Percentiles rank a stretch among this genome's conserved stretches.
Evolutionary conservation across 1,140 invertebrate species (phyloP).

Genomic region (Scaptodrosophila lebanonensis): DNA sequence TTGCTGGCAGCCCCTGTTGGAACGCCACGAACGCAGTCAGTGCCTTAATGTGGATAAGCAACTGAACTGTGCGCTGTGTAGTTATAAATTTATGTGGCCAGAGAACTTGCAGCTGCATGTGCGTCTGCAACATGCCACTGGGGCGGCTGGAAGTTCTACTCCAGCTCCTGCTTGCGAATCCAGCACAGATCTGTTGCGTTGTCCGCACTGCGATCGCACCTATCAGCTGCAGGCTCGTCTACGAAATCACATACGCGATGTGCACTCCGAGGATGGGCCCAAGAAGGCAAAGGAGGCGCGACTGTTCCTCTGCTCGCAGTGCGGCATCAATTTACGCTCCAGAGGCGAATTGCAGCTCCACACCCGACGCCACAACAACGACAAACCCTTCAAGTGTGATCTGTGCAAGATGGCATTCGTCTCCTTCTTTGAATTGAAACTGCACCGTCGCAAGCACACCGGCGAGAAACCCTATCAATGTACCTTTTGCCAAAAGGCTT

Average conservation of each 20-base stretch:
- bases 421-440: not conserved
- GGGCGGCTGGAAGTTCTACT: not conserved
- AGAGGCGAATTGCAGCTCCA: constrained; percentile 79
- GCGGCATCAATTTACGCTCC: constrained; percentile 78
- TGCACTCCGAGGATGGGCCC: not conserved
- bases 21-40: constrained; percentile 18
- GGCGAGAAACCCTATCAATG: not conserved
- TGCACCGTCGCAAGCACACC: not conserved
- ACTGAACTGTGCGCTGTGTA: constrained; percentile 75
- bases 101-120: constrained; percentile 76
- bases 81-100: constrained; percentile 76
- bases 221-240: not conserved
- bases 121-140: constrained; percentile 67
- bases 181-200: constrained; percentile 54
- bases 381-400: not conserved
- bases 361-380: constrained; percentile 70
- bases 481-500: not conserved
- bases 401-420: not conserved
- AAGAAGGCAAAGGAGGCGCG: not conserved
- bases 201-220: constrained; percentile 20
- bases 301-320: constrained; percentile 77
- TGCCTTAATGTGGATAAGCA: constrained; percentile 28
- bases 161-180: not conserved
- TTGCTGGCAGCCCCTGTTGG: constrained; percentile 18
- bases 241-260: not conserved